These are phyloP conservation scores for Trachythela sp. DNA, from an alignment of 64 coral and sea anemone genomes.

Conservation along the genomic window DNA sequence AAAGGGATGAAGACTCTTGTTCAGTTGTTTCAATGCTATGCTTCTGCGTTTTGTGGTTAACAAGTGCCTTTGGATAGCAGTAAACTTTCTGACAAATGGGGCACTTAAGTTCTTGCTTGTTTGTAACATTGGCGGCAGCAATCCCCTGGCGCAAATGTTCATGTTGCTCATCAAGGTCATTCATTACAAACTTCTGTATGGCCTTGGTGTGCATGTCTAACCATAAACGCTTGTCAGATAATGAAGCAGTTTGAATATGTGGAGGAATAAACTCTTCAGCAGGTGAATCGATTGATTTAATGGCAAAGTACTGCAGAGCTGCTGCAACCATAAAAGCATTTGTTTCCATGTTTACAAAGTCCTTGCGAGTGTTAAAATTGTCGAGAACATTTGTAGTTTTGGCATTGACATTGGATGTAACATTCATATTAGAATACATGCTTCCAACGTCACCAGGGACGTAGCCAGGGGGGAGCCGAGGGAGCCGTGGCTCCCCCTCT, in stretches of 20 bases:
- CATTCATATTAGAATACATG: conserved; percentile 64
- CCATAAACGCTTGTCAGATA: conserved; percentile 27
- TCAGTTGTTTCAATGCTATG: neutral
- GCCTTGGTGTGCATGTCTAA: conserved; percentile 35
- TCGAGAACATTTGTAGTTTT: conserved; percentile 49
- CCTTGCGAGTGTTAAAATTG: conserved; percentile 62
- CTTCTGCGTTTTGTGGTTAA: conserved; percentile 20
- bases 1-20: no score
- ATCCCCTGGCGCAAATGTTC: neutral
- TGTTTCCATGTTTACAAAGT: conserved; percentile 52
- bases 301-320: conserved; percentile 43
- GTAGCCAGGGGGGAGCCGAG: no score
- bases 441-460: conserved; percentile 24
- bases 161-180: neutral
- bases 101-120: neutral
- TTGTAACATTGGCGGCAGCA: neutral
- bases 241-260: neutral
- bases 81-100: conserved; percentile 39
- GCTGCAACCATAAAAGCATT: conserved; percentile 53
- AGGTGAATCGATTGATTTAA: neutral
- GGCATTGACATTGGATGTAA: conserved; percentile 42
- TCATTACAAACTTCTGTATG: conserved; percentile 46
- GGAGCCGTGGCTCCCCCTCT: no score
- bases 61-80: conserved; percentile 37
- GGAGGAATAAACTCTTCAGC: conserved; percentile 47